Base-by-base conservation (phyloP, 2,888 invertebrate genomes). In the Apodemia duryi region DNA sequence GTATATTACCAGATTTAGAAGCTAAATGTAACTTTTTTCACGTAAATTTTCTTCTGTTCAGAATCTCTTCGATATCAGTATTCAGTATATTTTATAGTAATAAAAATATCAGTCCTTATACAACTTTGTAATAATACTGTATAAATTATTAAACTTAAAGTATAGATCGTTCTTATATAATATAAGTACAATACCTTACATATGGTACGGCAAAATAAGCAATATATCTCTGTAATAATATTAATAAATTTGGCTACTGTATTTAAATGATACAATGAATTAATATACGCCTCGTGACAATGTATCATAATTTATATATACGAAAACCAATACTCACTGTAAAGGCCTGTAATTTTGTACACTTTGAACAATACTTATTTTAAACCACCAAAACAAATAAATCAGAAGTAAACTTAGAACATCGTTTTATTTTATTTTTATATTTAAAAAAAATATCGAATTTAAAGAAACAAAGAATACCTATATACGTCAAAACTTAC, bases 341-440 rank as follows among this genome's bases (percentile, higher is more conserved):
- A 88, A 86, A 85, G 80, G 83, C 85, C 86, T 88, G 90, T 86
- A 88, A 88, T 90, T 91, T 90, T 90, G 84, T 90, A 90, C 91
- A 90, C 86, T 79, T 83, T 81, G 81, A 85, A 84, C 85, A 81
- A 85, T 84, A 82, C 84, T 85, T 88, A 83, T 85, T 88, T 88
- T 88, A 82, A 78, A 82, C 85, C 85, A 88, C 84, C 84, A 86
- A 86, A 86, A 82, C 83, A 82, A 86, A 84, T 85, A 85, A 86
- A 88, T 82, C 80, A 83, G 82, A 78, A 85, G 80, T 80, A 78
- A 84, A 82, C 75, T 76, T 73, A 74, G 69, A 81, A 75, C 65
- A 74, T 79, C 63, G 80, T 86, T 86, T 86, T 71, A 83, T 82
- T 85, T 51, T 29, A 51, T 63, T 51, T 49, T 60, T 21, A 29